Evolutionary conservation across 1,140 invertebrate genomes (phyloP), one percentile per base, ranked within the genome.

Genomic region (Papilio aristodemus): DNA sequence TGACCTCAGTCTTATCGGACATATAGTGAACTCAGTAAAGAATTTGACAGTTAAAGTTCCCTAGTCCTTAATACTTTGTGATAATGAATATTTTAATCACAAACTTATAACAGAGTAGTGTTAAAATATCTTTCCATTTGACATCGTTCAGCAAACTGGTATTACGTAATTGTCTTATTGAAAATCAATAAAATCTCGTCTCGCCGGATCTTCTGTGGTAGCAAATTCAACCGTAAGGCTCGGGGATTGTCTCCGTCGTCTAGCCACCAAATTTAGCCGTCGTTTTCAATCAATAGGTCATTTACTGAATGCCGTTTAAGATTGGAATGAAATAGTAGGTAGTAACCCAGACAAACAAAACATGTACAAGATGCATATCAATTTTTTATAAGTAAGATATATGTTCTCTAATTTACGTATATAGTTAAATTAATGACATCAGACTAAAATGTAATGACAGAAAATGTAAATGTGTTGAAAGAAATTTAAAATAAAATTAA

Each of bases 1-100:
- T 60, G 27, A 38, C 58, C 58, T 37, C 32, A 7, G 32, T 37
- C 58, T 60, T 60, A 60, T 60, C 58, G 9, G 54, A 25, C 54
- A 58, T 32, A 1, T n/a, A 13, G 50, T 54, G 22, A 58, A 58
- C 54, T 0, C 25, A 13, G 25, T 22, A 8, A 58, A 27, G 25
- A 58, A 50, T 22, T 50, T 50, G 17, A 50, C 17, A 7, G 43
- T 19, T 50, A 19, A 19, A 19, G 8, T 50, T 32, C 27, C 27
- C 27, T 32, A 6, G 27, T 3, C 27, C 2, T 32, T 32, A 32
- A 32, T 32, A 2, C 6, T 32, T 32, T 32, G n/a, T n/a, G n/a
- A n/a, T n/a, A n/a, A n/a, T n/a, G n/a, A n/a, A n/a, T n/a, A n/a
- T n/a, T n/a, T n/a, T n/a, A n/a, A n/a, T n/a, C n/a, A n/a, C n/a